Base-by-base conservation (phyloP, 37 sponge, comb jelly and placozoan genomes). In the Oopsacas minuta region DNA sequence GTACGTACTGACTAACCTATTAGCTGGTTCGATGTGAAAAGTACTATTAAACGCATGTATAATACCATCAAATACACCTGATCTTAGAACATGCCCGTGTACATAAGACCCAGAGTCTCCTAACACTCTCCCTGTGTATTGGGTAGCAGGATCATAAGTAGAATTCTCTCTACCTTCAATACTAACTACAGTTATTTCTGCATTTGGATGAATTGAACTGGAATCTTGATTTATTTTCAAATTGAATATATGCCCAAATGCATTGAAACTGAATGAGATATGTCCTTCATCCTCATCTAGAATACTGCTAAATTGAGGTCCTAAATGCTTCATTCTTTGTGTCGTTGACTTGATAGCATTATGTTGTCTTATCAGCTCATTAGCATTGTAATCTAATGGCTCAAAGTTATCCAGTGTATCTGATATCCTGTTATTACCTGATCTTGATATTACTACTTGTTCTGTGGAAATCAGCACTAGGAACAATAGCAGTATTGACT, bases 11-110 rank as follows among this genome's bases (percentile, higher is more conserved):
- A 82, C 81, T 39, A 83, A 90, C 81, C 86, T 87, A 38, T 35
- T 35, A 30, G 87, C 83, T 32, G 38, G 46, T 82, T 90, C 90
- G 30, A 90, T 34, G 39, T 90, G 86, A 37, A 85, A 90, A 0
- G 82, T 85, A 15, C 32, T 81, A 52, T 52, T 35, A 49, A 28
- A 28, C 35, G 36, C 83, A 35, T 30, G 37, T 38, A 90, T 81
- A 34, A 84, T 81, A 0, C 90, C 90, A 87, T 90, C 87, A 85
- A 90, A 90, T 5, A 90, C 39, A 23, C 90, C 90, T 81, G 75
- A 61, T n/a, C 87, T 52, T 20, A 81, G 83, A 20, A 90, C 61
- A 52, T 85, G 83, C 0, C 90, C 90, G 42, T 90, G 90, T 36
- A 90, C 90, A 39, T 53, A 53, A 12, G 90, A 87, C 3, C 22